Evolutionary conservation across 2,888 invertebrate genomes (phyloP).

Genomic region (Hyposoter didymator): DNA sequence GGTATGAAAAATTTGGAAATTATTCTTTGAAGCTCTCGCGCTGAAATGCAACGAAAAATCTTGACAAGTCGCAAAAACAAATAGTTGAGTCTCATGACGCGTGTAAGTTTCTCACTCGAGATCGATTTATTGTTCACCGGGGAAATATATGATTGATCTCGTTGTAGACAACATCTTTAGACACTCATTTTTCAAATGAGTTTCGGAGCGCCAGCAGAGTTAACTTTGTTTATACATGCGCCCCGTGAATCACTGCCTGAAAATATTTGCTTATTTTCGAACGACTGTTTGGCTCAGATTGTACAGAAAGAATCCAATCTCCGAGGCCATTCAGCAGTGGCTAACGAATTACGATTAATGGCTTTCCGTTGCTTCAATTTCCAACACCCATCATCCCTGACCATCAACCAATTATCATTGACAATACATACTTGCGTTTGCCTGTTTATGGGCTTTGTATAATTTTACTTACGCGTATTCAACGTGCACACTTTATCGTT

Average conservation of each 20-base stretch:
- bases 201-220: background rate
- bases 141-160: background rate
- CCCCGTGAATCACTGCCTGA: background rate
- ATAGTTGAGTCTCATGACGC: background rate
- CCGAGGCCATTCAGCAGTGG: constrained; percentile 15
- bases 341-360: constrained; percentile 25
- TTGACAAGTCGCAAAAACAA: no score
- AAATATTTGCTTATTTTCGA: constrained; percentile 1
- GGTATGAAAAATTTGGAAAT: no score
- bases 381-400: constrained; percentile 5
- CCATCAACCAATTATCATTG: constrained; percentile 6
- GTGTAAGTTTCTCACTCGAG: background rate
- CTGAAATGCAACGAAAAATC: no score
- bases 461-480: background rate
- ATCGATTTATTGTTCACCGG: background rate
- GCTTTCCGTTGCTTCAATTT: constrained; percentile 10
- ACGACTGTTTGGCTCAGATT: background rate
- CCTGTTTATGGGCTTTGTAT: background rate
- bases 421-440: background rate
- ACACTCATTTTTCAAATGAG: background rate
- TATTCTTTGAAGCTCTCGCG: no score
- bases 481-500: constrained; percentile 20
- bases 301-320: constrained; percentile 3
- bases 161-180: background rate
- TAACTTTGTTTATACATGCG: background rate